Base-by-base conservation (phyloP, 2,888 invertebrate genomes). In the Lepidochitona cinerea region DNA sequence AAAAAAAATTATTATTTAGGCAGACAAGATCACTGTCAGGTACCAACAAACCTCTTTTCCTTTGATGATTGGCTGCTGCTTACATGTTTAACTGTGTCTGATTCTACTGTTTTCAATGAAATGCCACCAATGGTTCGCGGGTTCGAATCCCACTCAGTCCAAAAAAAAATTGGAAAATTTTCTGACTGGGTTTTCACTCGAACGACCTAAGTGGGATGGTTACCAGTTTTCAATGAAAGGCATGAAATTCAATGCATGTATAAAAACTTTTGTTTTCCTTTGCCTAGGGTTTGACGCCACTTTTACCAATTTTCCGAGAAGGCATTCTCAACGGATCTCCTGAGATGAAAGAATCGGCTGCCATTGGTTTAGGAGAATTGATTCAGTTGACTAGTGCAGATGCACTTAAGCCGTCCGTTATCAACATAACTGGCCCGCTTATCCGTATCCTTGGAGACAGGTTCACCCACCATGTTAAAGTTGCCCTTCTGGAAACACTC, bases 361-460 rank as follows among this genome's bases (percentile, higher is more conserved):
- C 98, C 7, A 94, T 96, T 88, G 97, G 97, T 79, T 92, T 99
- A 83, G 95, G 95, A 70, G 94, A 94, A 90, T 93, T 96, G 23
- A 96, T 97, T 87, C 93, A 93, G 86, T 92, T 96, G 75, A 97
- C 98, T 6, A 96, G 95, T 79, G 94, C 97, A 0, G 93, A 94
- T 70, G 96, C 98, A 5, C 92, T 99, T 73, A 97, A 97, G 90
- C 96, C 98, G 0, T 98, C 98, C 68, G 98, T 99, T 3, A 96
- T 99, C 76, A 96, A 97, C 89, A 97, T 99, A 85, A 99, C 99
- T 4, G 99, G 99, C 0, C 99, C 99, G 0, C 93, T 99, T 78
- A 99, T 99, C 92, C 94, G 99, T 86, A 98, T 99, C 90, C 93
- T 99, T 70, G 99, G 99, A 12, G 97, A 98, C 91, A 93, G 98